Conservation (phyloP, 2,888 invertebrate species). For the Seira ritae region DNA sequence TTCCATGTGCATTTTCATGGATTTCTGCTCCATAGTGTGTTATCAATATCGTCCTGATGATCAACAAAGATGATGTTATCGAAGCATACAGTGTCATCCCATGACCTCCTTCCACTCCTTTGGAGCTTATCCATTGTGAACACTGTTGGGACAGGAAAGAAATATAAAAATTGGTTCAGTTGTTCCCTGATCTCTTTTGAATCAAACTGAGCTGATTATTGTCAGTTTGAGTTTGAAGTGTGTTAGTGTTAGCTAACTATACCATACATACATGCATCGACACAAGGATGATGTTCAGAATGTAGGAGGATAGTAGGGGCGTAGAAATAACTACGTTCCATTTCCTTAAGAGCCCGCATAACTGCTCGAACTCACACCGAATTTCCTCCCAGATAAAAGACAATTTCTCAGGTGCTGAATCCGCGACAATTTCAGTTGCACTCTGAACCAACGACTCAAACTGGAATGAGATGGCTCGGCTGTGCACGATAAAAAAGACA, state of each 20-base stretch:
- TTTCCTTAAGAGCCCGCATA: slow-evolving; percentile 38
- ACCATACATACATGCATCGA: slow-evolving; percentile 36
- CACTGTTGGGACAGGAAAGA: slow-evolving; percentile 15
- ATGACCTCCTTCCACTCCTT: slow-evolving; percentile 29
- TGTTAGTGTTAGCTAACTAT: neutral
- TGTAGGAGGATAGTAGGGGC: slow-evolving; percentile 27
- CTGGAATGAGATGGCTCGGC: slow-evolving; percentile 19
- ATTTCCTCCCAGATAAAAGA: slow-evolving; percentile 25
- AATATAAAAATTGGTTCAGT: slow-evolving; percentile 19
- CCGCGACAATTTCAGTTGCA: slow-evolving; percentile 11
- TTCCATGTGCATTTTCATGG: slow-evolving; percentile 46
- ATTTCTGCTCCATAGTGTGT: slow-evolving; percentile 41
- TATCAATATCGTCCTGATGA: slow-evolving; percentile 28
- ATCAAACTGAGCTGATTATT: too few relatives aligned
- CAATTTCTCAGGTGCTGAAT: slow-evolving; percentile 12
- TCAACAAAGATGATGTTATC: slow-evolving; percentile 30
- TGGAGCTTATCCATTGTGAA: slow-evolving; percentile 43
- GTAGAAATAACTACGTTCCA: slow-evolving; percentile 42
- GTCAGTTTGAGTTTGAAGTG: too few relatives aligned
- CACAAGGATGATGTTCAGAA: slow-evolving; percentile 32
- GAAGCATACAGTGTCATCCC: slow-evolving; percentile 39
- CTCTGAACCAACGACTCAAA: slow-evolving; percentile 33
- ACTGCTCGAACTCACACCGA: slow-evolving; percentile 42
- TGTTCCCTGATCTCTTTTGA: too few relatives aligned
- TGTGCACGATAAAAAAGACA: slow-evolving; percentile 8